Evolutionary conservation across 2,113 vertebrate genomes (phyloP), one percentile per base, ranked within the genome.

Genomic region (Calonectris borealis): DNA sequence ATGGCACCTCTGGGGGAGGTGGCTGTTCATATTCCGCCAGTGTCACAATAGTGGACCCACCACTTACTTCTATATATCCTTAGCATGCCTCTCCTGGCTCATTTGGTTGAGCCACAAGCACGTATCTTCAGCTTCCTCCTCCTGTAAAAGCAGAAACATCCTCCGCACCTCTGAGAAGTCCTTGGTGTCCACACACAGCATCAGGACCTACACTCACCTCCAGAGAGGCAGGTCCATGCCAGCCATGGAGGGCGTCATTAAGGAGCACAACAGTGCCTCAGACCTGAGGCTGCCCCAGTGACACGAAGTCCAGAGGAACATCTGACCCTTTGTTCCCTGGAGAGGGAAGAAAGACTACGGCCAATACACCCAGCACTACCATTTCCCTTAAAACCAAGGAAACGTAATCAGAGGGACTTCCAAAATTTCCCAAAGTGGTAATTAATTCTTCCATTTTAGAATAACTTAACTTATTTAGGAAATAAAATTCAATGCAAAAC

Each of bases 401-500:
- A 90, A 86, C 0, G 2, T 19, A 38, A 64, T 25, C 68, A 84
- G 24, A 79, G 66, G 32, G n/a, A 57, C 46, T 66, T 80, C 49
- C 58, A 93, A 55, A 77, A 73, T 52, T 85, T 93, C 81, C 70
- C 24, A 9, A 69, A 94, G 40, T 0, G 3, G 31, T 71, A 83
- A 96, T 83, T 73, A 85, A 38, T 86, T 46, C 48, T 80, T 83
- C 18, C 57, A 87, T 20, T 87, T 76, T 36, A 79, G 66, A 79
- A 0, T 36, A 95, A 54, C 44, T 78, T 36, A 95, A 54, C 44
- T 78, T 92, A 80, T 79, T 97, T 78, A 76, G 32, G 72, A 93
- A 94, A 93, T 51, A 94, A 95, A 97, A 93, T 58, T 44, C 60
- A 88, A 87, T 26, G 55, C 55, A 78, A 95, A 96, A 84, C 14